Evolutionary conservation across 2,888 invertebrate genomes (phyloP).

Genomic region (Fragum sueziense): DNA sequence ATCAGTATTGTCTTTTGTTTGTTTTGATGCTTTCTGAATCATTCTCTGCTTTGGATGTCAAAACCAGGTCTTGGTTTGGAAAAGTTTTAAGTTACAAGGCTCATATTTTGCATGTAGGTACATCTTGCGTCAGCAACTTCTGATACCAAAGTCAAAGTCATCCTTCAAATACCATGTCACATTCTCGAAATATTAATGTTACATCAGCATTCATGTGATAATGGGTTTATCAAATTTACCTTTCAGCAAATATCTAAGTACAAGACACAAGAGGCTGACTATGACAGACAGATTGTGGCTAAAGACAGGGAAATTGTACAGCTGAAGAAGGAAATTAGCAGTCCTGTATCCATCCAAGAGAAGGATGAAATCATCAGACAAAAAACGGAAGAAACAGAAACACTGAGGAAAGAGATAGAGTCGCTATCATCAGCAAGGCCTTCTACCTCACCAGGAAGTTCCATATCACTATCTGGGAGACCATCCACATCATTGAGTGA

Average conservation of each 20-base stretch:
- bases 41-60: no score
- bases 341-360: constrained; percentile 42
- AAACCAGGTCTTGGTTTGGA: no score
- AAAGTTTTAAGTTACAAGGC: no score
- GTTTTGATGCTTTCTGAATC: no score
- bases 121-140: no score
- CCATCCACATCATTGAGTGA: constrained; percentile 25
- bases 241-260: constrained; percentile 46
- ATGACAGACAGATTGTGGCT: constrained; percentile 43
- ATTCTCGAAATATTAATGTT: no score
- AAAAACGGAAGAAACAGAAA: constrained; percentile 39
- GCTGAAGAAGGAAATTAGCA: constrained; percentile 52
- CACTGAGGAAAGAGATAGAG: constrained; percentile 30
- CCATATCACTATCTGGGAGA: neutral
- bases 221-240: no score
- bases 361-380: constrained; percentile 45
- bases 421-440: constrained; percentile 7
- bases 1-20: no score
- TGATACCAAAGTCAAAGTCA: no score
- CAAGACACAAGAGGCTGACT: constrained; percentile 38
- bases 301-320: constrained; percentile 51
- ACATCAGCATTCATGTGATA: no score
- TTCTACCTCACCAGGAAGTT: neutral
- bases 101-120: no score
- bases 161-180: no score